phyloP scores from a whole-genome alignment of 2,113 vertebrate genomes.

The Embiotoca jacksoni region DNA sequence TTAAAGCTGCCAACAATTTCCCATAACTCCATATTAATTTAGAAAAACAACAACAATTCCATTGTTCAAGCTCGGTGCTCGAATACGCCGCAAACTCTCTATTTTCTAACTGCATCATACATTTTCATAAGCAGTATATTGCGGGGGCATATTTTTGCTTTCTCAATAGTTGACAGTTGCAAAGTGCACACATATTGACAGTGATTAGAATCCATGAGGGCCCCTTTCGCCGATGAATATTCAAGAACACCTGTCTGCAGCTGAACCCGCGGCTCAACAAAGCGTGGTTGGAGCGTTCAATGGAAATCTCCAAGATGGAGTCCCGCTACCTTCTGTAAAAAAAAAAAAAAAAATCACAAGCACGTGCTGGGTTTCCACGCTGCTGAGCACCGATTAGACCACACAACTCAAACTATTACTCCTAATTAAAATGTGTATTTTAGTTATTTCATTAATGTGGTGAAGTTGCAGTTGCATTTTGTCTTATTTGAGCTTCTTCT shows the following conservation, averaged over 20 bases:
- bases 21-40: not conserved
- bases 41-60: not conserved
- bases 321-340: conserved; percentile 31
- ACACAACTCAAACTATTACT: not conserved
- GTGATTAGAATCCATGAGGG: conserved; percentile 81
- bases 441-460: not conserved
- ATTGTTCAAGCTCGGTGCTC: conserved; percentile 10
- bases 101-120: conserved; percentile 54
- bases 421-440: not conserved
- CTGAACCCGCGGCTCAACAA: conserved; percentile 61
- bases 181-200: conserved; percentile 81
- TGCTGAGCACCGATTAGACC: not conserved
- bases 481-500: too few species aligned
- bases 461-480: too few species aligned
- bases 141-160: conserved; percentile 71
- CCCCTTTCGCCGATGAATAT: conserved; percentile 79
- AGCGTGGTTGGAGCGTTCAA: conserved; percentile 54
- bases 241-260: conserved; percentile 82
- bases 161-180: conserved; percentile 77
- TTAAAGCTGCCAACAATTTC: not conserved
- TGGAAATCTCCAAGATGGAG: conserved; percentile 54
- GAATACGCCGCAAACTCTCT: conserved; percentile 23
- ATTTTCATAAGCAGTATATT: conserved; percentile 69
- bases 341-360: conserved; percentile 36
- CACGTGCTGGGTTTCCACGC: not conserved